Percentiles rank a stretch among this genome's conserved stretches.
These are phyloP conservation scores for Lordiphosa collinella DNA, from an alignment of 1,140 invertebrate genomes.

Conservation along the genomic window DNA sequence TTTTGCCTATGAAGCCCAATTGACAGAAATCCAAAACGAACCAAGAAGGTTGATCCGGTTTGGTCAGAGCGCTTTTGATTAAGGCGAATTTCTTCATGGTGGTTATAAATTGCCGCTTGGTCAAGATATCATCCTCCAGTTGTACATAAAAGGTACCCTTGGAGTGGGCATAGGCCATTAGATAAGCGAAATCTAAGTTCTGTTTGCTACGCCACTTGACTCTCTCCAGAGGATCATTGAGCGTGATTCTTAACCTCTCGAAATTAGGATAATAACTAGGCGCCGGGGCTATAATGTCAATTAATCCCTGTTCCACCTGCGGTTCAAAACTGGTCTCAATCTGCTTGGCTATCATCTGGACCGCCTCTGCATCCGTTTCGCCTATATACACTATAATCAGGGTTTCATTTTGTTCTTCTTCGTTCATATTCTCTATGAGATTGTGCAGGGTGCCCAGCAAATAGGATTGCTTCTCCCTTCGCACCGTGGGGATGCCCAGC, in stretches of 20 bases:
- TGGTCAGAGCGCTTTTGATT: slow-evolving; percentile 85
- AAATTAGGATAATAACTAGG: slow-evolving; percentile 94
- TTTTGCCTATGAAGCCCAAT: slow-evolving; percentile 95
- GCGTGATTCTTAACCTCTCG: slow-evolving; percentile 86
- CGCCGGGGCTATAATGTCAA: slow-evolving; percentile 94
- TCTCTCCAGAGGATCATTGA: slow-evolving; percentile 93
- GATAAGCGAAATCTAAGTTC: slow-evolving; percentile 96
- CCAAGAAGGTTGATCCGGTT: slow-evolving; percentile 86
- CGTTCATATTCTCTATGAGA: slow-evolving; percentile 89
- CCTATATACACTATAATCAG: slow-evolving; percentile 95
- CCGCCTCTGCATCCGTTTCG: slow-evolving; percentile 89
- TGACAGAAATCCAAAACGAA: slow-evolving; percentile 97
- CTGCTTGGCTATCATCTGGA: slow-evolving; percentile 85
- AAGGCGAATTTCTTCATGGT: slow-evolving; percentile 94
- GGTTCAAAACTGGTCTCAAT: slow-evolving; percentile 89
- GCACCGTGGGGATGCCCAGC: slow-evolving; percentile 93
- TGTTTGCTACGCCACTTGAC: slow-evolving; percentile 98
- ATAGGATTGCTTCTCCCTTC: slow-evolving; percentile 93
- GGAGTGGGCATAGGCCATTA: slow-evolving; percentile 96
- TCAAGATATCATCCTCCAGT: slow-evolving; percentile 97
- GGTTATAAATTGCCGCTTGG: slow-evolving; percentile 91
- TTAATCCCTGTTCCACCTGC: slow-evolving; percentile 88
- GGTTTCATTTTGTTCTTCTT: slow-evolving; percentile 88
- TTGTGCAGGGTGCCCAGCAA: slow-evolving; percentile 93
- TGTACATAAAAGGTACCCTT: slow-evolving; percentile 91